A percentile compares a stretch with the other conserved stretches of the same genome.
These are phyloP conservation scores for Leptarthrus brevirostris DNA, from an alignment of 2,888 invertebrate genomes.

Conservation along the genomic window DNA sequence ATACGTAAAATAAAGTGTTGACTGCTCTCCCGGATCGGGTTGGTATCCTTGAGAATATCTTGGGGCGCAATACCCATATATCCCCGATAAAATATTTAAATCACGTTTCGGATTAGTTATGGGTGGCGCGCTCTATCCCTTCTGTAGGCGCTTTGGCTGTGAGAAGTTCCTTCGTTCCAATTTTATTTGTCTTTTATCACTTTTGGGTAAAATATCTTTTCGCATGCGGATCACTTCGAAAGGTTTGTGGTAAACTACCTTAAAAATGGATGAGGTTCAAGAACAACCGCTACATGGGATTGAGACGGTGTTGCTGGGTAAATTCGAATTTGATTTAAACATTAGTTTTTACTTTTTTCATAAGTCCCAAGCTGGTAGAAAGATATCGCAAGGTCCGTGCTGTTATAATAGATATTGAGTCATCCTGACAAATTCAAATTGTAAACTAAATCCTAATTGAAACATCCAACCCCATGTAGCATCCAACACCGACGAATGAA, in stretches of 20 bases:
- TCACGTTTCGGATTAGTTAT: conserved; percentile 53
- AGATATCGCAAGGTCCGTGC: too few species aligned
- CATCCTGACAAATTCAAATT: neutral
- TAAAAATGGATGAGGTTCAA: conserved; percentile 18
- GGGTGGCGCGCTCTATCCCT: conserved; percentile 38
- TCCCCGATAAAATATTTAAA: conserved; percentile 52
- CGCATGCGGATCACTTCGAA: conserved; percentile 2
- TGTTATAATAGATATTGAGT: neutral
- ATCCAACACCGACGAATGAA: neutral
- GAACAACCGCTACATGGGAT: too few species aligned
- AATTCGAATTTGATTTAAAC: too few species aligned
- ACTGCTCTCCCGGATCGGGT: conserved; percentile 1
- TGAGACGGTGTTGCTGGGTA: too few species aligned
- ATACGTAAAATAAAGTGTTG: conserved; percentile 24
- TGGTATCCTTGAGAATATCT: neutral
- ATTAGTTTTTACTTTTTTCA: too few species aligned
- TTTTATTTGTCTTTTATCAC: conserved; percentile 43
- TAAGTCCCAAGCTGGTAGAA: too few species aligned
- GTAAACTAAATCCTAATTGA: too few species aligned
- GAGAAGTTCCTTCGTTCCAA: neutral
- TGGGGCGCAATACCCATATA: conserved; percentile 3
- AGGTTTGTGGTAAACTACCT: conserved; percentile 8
- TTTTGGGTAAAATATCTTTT: conserved; percentile 5
- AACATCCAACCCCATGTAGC: too few species aligned
- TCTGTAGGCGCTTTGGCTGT: neutral